Base-by-base conservation (phyloP, 2,797 vertebrate genomes). In the Lagorchestes hirsutus region DNA sequence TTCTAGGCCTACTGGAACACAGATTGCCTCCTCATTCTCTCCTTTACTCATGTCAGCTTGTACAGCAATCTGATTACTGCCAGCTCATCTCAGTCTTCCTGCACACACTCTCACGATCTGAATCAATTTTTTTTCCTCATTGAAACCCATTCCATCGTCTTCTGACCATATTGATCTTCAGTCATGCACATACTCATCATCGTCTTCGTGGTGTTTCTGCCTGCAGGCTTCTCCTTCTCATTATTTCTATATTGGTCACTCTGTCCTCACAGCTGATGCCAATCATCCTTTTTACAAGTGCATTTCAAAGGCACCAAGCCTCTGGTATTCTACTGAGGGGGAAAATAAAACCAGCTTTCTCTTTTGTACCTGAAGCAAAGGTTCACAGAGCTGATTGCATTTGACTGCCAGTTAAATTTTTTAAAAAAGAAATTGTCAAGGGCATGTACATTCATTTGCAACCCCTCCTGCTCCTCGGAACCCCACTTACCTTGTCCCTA, bases 301-400 rank as follows among this genome's bases (percentile, higher is more conserved):
- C 95, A 92, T 98, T 98, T 98, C 97, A 98, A 98, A 98, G 97
- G 74, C 97, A 95, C 13, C 0, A 94, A 91, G 74, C 92, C 93
- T 94, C 96, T 92, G 46, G 46, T 96, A 92, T 96, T 97, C 95
- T 93, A 11, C 94, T 93, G 82, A 18, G 54, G 93, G 40, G 96
- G 93, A 97, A 96, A 98, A 34, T 82, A 95, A 93, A 55, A 93
- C 52, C 16, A 82, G 56, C 57, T 95, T 54, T 95, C 27, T 93
- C 91, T 90, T 96, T 92, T 96, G 6, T 91, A 90, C 29, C 59
- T 31, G 28, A 27, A 94, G 92, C 82, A 59, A 27, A 90, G 90
- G 55, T 93, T 97, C 93, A 55, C 4, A 11, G 90, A n/a, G 27
- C 92, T 92, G 93, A 95, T 93, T 97, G 96, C 59, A 96, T 96